Conservation (phyloP, 2,888 invertebrate species). For the Griposia aprilina region DNA sequence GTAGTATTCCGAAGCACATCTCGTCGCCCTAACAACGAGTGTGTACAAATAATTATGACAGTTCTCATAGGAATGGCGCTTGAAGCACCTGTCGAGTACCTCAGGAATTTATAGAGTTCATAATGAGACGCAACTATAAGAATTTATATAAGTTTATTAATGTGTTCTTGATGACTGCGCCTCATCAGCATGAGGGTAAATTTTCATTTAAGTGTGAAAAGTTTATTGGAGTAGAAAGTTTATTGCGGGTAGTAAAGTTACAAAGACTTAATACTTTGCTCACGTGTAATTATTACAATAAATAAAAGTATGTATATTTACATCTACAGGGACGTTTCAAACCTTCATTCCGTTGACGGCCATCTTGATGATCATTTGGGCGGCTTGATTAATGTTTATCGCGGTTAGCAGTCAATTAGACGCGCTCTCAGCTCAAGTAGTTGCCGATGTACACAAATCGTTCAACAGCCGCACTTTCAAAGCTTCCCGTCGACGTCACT, state of each 20-base stretch:
- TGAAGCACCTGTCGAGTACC: slow-evolving; percentile 76
- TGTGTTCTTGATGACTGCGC: slow-evolving; percentile 59
- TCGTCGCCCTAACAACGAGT: slow-evolving; percentile 72
- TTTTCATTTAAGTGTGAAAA: slow-evolving; percentile 53
- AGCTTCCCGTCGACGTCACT: slow-evolving; percentile 73
- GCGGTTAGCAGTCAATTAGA: slow-evolving; percentile 82
- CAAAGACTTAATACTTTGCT: slow-evolving; percentile 44
- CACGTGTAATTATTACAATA: slow-evolving; percentile 24
- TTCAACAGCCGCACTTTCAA: slow-evolving; percentile 78
- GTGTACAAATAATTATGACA: slow-evolving; percentile 86
- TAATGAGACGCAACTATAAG: slow-evolving; percentile 64
- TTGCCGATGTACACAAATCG: slow-evolving; percentile 84
- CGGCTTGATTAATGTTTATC: slow-evolving; percentile 78
- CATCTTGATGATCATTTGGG: slow-evolving; percentile 64
- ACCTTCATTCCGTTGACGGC: slow-evolving; percentile 49
- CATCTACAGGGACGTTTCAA: slow-evolving; percentile 17
- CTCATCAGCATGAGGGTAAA: slow-evolving; percentile 52
- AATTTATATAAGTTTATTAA: slow-evolving; percentile 67
- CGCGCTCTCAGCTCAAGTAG: slow-evolving; percentile 75
- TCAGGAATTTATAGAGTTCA: slow-evolving; percentile 65
- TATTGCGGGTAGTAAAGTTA: slow-evolving; percentile 31
- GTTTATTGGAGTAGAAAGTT: slow-evolving; percentile 44
- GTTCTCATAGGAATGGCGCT: slow-evolving; percentile 81
- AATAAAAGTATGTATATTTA: slow-evolving; percentile 38
- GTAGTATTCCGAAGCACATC: slow-evolving; percentile 80